These are phyloP conservation scores for Schrankia costaestrigalis DNA, from an alignment of 2,888 invertebrate genomes.

Conservation along the genomic window DNA sequence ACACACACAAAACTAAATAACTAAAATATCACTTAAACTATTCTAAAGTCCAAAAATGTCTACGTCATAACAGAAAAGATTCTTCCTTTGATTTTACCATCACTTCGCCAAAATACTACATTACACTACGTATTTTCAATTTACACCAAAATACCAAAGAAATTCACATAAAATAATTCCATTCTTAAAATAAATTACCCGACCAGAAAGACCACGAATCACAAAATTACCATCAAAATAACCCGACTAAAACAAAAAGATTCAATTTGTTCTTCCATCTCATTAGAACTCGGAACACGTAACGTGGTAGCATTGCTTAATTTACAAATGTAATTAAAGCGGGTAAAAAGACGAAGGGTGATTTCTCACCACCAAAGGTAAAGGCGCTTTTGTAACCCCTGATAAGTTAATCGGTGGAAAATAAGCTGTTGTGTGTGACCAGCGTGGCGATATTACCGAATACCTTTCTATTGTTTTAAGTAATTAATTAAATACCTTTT, in stretches of 20 bases:
- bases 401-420: slow-evolving; percentile 33
- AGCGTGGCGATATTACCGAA: slow-evolving; percentile 9
- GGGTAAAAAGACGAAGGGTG: slow-evolving; percentile 27
- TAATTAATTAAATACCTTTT: too few relatives aligned
- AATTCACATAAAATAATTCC: background rate
- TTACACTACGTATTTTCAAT: too few relatives aligned
- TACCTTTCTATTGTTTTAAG: too few relatives aligned
- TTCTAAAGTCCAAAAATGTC: too few relatives aligned
- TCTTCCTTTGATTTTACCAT: too few relatives aligned
- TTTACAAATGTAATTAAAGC: slow-evolving; percentile 38
- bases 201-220: slow-evolving; percentile 3
- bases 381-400: slow-evolving; percentile 23
- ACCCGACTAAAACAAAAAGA: slow-evolving; percentile 26
- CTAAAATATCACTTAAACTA: too few relatives aligned
- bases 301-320: slow-evolving; percentile 32
- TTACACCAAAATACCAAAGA: background rate
- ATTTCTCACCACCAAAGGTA: slow-evolving; percentile 27
- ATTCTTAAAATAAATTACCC: background rate
- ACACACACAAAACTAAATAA: too few relatives aligned
- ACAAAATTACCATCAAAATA: slow-evolving; percentile 15
- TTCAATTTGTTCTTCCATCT: slow-evolving; percentile 27
- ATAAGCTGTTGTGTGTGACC: slow-evolving; percentile 28
- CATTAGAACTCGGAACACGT: slow-evolving; percentile 28
- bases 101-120: too few relatives aligned
- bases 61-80: too few relatives aligned